Evolutionary conservation across 2,888 invertebrate species (phyloP).

Genomic region (Aspidiotus rigidus): DNA sequence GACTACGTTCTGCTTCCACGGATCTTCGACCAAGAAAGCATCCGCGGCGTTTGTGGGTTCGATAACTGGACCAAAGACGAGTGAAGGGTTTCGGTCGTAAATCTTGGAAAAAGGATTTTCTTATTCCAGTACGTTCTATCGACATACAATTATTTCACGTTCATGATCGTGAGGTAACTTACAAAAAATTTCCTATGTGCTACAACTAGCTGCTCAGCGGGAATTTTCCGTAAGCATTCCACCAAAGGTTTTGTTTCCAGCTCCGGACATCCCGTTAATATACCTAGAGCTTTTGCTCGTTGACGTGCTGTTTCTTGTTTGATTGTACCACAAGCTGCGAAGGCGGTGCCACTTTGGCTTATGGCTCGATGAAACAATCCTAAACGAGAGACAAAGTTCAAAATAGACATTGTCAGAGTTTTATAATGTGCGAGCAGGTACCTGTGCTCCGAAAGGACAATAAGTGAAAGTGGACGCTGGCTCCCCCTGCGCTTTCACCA

Average conservation of each 20-base stretch:
- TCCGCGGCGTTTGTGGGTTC: not conserved
- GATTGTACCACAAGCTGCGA: not conserved
- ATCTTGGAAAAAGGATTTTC: too few relatives aligned
- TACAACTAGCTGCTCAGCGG: not conserved
- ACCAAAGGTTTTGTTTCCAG: not conserved
- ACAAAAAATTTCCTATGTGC: not conserved
- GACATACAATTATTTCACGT: too few relatives aligned
- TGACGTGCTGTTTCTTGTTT: not conserved
- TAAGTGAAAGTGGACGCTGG: too few relatives aligned
- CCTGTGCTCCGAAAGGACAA: too few relatives aligned
- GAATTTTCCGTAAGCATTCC: not conserved
- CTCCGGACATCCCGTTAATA: not conserved
- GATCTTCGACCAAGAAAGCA: not conserved
- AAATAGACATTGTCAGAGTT: too few relatives aligned
- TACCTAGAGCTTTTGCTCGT: not conserved
- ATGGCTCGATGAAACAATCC: not conserved
- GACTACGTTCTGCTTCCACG: not conserved
- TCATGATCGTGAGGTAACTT: too few relatives aligned
- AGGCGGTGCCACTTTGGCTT: not conserved
- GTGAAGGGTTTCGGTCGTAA: too few relatives aligned
- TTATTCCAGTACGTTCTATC: too few relatives aligned
- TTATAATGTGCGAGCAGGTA: too few relatives aligned
- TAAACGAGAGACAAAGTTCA: not conserved
- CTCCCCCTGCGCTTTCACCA: too few relatives aligned
- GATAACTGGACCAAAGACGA: not conserved